Evolutionary conservation across 1,140 invertebrate genomes (phyloP).

Genomic region (Dendroctonus valens): DNA sequence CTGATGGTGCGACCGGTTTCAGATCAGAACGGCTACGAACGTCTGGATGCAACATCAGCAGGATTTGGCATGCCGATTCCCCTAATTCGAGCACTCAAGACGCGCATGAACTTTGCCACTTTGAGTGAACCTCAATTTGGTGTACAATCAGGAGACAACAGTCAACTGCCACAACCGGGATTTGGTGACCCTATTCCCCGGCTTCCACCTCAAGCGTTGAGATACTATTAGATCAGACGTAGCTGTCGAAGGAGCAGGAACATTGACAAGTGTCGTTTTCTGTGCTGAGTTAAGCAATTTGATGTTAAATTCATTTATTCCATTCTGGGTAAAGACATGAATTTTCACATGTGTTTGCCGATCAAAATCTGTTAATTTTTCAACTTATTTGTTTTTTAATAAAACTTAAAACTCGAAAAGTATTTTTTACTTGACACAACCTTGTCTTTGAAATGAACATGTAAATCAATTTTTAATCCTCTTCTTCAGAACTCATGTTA

Average conservation of each 20-base stretch:
- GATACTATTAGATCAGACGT: not conserved
- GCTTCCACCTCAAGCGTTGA: conserved; percentile 16
- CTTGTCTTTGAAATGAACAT: too few relatives aligned
- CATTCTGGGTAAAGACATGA: not conserved
- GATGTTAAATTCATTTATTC: not conserved
- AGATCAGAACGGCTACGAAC: conserved; percentile 43
- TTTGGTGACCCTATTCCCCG: conserved; percentile 29
- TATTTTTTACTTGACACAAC: too few relatives aligned
- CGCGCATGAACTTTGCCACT: conserved; percentile 36
- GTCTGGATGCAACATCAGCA: conserved; percentile 34
- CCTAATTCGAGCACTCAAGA: conserved; percentile 28
- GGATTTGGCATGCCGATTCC: conserved; percentile 37
- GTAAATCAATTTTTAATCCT: too few relatives aligned
- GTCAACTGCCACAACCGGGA: conserved; percentile 22
- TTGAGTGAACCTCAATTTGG: conserved; percentile 27
- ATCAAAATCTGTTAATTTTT: too few relatives aligned
- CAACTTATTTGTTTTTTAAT: too few relatives aligned
- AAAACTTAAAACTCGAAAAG: too few relatives aligned
- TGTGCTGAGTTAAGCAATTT: not conserved
- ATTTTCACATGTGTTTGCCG: too few relatives aligned
- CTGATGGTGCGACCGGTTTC: not conserved
- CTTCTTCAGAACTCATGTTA: too few relatives aligned
- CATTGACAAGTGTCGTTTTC: too few relatives aligned
- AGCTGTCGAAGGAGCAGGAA: too few relatives aligned
- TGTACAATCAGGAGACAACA: conserved; percentile 13